Conservation (phyloP, 2,888 invertebrate genomes). For the Eugnorisma glareosa region DNA sequence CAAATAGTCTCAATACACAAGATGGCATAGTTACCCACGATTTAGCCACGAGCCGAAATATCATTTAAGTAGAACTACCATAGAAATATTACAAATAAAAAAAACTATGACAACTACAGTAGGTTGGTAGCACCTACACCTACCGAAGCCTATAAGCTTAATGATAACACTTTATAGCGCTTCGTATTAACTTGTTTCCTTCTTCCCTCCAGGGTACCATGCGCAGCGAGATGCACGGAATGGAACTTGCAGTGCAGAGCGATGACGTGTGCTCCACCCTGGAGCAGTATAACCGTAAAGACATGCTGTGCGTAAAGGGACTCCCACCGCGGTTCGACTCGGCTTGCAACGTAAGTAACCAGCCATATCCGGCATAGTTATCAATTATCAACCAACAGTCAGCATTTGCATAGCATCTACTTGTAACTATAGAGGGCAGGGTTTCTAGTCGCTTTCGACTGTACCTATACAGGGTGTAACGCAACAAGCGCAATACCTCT, state of each 20-base stretch:
- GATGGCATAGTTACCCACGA: not conserved
- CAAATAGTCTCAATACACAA: not conserved
- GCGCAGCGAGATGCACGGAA: constrained; percentile 86
- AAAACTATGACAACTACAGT: not conserved
- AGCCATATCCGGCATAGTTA: not conserved
- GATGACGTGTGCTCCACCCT: constrained; percentile 77
- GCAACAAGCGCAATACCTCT: no score
- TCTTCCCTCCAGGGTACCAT: constrained; percentile 79
- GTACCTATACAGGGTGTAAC: no score
- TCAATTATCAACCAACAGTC: not conserved
- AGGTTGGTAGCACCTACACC: not conserved
- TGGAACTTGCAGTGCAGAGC: constrained; percentile 77
- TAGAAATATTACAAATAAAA: no score
- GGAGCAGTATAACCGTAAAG: constrained; percentile 77
- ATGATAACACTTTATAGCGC: not conserved
- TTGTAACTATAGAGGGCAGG: not conserved
- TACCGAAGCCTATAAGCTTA: not conserved
- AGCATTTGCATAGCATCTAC: not conserved
- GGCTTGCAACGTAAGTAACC: constrained; percentile 84
- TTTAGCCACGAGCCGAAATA: not conserved
- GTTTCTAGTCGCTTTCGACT: not conserved
- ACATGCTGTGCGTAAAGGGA: constrained; percentile 85
- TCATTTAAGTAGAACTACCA: not conserved
- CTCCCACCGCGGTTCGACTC: constrained; percentile 81
- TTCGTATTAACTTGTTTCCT: not conserved